phyloP scores from a whole-genome alignment of 2,113 vertebrate genomes.

The Sapajus apella region DNA sequence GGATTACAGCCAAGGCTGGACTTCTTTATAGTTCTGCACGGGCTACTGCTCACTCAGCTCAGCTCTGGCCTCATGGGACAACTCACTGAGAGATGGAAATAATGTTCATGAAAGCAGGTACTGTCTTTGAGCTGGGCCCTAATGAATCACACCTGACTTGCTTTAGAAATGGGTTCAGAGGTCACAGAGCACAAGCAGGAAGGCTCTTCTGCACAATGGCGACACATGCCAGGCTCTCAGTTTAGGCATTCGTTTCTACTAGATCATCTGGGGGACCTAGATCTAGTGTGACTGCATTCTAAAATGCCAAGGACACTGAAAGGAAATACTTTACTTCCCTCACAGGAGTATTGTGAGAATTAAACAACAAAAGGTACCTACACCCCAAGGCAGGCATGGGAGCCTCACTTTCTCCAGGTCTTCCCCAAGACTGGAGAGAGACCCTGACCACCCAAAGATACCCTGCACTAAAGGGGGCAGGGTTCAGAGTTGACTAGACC shows the following conservation, averaged over 20 bases:
- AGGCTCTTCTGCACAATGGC: background rate
- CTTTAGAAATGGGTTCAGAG: background rate
- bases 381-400: background rate
- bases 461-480: background rate
- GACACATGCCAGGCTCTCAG: background rate
- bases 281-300: background rate
- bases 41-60: background rate
- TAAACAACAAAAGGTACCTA: background rate
- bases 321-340: background rate
- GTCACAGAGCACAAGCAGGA: background rate
- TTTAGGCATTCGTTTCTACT: background rate
- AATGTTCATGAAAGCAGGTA: background rate
- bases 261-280: background rate
- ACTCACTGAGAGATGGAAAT: background rate
- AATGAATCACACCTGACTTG: background rate
- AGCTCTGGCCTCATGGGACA: background rate
- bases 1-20: background rate
- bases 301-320: background rate
- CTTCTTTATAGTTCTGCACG: background rate
- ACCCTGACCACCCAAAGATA: background rate
- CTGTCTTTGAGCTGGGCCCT: background rate
- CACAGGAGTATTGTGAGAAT: background rate
- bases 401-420: background rate
- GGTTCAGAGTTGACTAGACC: background rate
- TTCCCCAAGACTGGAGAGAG: background rate